phyloP scores from a whole-genome alignment of 2,888 invertebrate species.

The Lepidocyrtoides sp. region DNA sequence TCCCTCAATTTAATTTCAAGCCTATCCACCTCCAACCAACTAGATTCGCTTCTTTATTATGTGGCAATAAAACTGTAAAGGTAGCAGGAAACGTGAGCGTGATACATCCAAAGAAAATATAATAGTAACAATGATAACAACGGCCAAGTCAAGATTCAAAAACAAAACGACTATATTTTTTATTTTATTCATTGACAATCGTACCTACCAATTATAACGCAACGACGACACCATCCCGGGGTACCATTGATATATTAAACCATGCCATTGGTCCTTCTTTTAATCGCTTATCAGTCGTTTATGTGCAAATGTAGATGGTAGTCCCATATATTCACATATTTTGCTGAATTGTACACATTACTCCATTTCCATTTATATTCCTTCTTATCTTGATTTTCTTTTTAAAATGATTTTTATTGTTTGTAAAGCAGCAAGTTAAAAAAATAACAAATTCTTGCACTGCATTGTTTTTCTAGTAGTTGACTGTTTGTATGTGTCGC shows the following conservation, averaged over 20 bases:
- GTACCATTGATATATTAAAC: not conserved
- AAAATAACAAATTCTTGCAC: not conserved
- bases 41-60: not conserved
- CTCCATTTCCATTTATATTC: slow-evolving; percentile 42
- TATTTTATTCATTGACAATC: not conserved
- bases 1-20: not conserved
- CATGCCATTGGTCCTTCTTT: not conserved
- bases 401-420: not conserved
- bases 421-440: not conserved
- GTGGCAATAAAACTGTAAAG: slow-evolving; percentile 20
- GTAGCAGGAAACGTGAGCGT: slow-evolving; percentile 22
- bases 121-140: not conserved
- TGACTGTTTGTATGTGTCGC: no score
- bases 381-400: slow-evolving; percentile 49
- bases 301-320: not conserved
- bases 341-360: slow-evolving; percentile 4
- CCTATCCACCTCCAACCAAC: not conserved
- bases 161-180: not conserved
- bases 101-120: not conserved
- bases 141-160: slow-evolving; percentile 33
- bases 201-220: slow-evolving; percentile 36
- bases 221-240: not conserved
- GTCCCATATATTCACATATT: not conserved
- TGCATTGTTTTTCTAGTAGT: not conserved
- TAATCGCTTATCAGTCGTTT: slow-evolving; percentile 3